Evolutionary conservation across 1,140 invertebrate genomes (phyloP).

Genomic region (Limonius californicus): DNA sequence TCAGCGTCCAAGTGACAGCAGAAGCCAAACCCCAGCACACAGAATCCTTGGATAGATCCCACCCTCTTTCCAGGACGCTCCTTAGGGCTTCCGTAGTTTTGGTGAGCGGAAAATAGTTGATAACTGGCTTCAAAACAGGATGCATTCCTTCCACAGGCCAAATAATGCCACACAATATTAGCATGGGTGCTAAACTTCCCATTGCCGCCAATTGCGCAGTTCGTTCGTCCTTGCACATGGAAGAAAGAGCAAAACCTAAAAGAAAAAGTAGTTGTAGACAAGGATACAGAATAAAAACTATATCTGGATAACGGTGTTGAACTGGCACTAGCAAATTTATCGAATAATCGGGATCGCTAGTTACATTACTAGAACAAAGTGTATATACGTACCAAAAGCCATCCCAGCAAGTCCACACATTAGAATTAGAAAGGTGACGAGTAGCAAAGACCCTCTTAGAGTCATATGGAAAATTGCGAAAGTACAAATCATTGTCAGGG

Average conservation of each 20-base stretch:
- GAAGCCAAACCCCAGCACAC: not conserved
- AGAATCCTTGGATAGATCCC: not conserved
- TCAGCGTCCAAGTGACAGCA: not conserved
- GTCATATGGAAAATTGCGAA: slow-evolving; percentile 81
- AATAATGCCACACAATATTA: slow-evolving; percentile 79
- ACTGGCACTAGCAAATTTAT: no score
- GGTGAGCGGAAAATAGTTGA: not conserved
- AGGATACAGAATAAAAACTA: no score
- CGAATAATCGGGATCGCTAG: no score
- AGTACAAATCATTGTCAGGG: slow-evolving; percentile 75
- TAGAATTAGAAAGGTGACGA: slow-evolving; percentile 73
- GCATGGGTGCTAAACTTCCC: slow-evolving; percentile 85
- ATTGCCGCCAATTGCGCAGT: slow-evolving; percentile 57
- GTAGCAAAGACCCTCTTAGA: slow-evolving; percentile 69
- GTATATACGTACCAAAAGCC: slow-evolving; percentile 66
- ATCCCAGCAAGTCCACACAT: slow-evolving; percentile 88
- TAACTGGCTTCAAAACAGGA: slow-evolving; percentile 53
- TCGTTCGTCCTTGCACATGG: not conserved
- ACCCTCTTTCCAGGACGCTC: not conserved
- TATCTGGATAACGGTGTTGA: no score
- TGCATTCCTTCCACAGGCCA: slow-evolving; percentile 83
- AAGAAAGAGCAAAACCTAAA: not conserved
- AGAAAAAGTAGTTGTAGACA: no score
- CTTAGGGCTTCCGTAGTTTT: not conserved
- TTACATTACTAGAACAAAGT: not conserved